Percentiles rank a stretch among this genome's conserved stretches.
phyloP scores from a whole-genome alignment of 2,113 vertebrate species.

The Scophthalmus maximus region DNA sequence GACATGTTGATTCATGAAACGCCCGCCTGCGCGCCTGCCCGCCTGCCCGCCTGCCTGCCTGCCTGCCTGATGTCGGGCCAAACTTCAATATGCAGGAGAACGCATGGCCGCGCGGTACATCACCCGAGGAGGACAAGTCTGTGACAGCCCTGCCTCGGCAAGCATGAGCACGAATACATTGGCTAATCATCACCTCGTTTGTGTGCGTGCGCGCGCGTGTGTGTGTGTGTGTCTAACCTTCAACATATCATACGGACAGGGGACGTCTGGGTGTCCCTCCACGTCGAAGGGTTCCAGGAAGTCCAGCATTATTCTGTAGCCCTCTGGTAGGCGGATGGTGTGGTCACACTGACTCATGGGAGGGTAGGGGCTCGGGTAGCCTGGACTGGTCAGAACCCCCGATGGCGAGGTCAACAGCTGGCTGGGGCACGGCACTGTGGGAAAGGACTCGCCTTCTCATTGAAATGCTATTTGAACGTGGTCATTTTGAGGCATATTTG shows the following conservation, averaged over 20 bases:
- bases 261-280: conserved; percentile 78
- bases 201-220: conserved; percentile 6
- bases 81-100: conserved; percentile 58
- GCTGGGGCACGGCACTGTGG: conserved; percentile 79
- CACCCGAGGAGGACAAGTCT: conserved; percentile 45
- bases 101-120: conserved; percentile 52
- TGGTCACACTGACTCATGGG: conserved; percentile 83
- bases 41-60: conserved; percentile 25
- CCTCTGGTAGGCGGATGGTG: conserved; percentile 80
- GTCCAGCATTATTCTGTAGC: conserved; percentile 82
- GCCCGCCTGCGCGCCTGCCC: conserved; percentile 26
- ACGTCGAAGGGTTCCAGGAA: conserved; percentile 86
- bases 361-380: conserved; percentile 81
- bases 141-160: conserved; percentile 50
- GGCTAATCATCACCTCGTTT: conserved; percentile 56
- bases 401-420: conserved; percentile 75
- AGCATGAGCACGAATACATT: conserved; percentile 84
- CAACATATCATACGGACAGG: conserved; percentile 84
- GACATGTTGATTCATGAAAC: conserved; percentile 38
- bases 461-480: not conserved
- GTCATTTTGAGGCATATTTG: not conserved
- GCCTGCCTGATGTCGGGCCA: conserved; percentile 31
- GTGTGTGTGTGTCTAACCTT: conserved; percentile 78
- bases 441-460: conserved; percentile 8
- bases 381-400: conserved; percentile 84